These are phyloP conservation scores for Listronotus oregonensis DNA, from an alignment of 1,140 invertebrate genomes.

Conservation along the genomic window DNA sequence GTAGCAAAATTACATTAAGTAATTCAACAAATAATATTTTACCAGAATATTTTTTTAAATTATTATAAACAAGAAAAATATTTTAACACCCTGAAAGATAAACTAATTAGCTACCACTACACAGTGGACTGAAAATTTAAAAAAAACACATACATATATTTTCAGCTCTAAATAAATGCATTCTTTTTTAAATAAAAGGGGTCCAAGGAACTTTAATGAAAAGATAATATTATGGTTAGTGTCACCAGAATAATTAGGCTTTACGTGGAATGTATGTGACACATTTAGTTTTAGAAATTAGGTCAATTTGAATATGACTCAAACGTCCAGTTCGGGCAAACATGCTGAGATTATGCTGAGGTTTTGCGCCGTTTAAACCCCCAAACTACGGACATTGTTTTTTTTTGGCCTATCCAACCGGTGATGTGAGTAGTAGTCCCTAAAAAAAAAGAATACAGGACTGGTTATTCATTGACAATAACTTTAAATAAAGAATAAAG, in stretches of 20 bases:
- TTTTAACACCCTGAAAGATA: too few species aligned
- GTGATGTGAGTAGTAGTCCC: conserved; percentile 92
- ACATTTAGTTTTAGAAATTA: background rate
- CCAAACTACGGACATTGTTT: conserved; percentile 81
- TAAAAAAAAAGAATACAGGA: conserved; percentile 56
- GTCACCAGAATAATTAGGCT: too few species aligned
- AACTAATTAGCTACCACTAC: too few species aligned
- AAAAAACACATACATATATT: background rate
- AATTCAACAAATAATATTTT: too few species aligned
- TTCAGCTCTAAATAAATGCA: background rate
- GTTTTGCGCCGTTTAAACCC: conserved; percentile 91
- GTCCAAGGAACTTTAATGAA: background rate
- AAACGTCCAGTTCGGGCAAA: conserved; percentile 80
- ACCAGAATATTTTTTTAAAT: too few species aligned
- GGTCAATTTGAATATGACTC: conserved; percentile 61
- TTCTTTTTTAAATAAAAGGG: too few species aligned
- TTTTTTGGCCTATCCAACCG: conserved; percentile 82
- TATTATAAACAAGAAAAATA: too few species aligned
- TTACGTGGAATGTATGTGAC: background rate
- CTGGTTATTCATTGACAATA: background rate
- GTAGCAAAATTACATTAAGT: too few species aligned
- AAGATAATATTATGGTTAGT: background rate
- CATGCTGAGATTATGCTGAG: conserved; percentile 81
- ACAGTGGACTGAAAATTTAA: too few species aligned
- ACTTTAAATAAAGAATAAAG: background rate